Evolutionary conservation across 2,113 vertebrate species (phyloP), one percentile per base, ranked within the genome.

Genomic region (Himantopus leucocephalus): DNA sequence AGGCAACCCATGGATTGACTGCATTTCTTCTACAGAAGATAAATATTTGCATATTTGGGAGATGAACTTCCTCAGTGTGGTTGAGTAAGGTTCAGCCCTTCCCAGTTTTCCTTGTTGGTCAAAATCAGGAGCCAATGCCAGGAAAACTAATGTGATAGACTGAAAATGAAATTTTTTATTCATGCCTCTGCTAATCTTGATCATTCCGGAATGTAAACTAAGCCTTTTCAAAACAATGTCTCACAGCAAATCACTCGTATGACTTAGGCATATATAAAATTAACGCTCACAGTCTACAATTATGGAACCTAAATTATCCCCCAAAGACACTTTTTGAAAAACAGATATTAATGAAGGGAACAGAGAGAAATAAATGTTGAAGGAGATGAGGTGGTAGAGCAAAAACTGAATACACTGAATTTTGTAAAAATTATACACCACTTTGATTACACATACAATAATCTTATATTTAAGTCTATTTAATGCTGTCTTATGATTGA

Each of bases 401-500:
- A 80, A 77, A 76, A 73, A 18, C 8, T 55, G 8, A 26, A 63
- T 23, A 67, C 7, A 45, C 5, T 29, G 26, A 55, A 59, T 23
- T 56, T 70, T 11, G 3, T 34, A 83, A 83, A 82, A 79, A 5
- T 32, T 52, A 10, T 27, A 76, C 20, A 85, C 6, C 73, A 17
- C 14, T 63, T 58, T 90, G 5, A 34, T 83, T 74, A 53, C 90
- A 73, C 2, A 14, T 43, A 53, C 5, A 12, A 53, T 67, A 77
- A 73, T 76, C 87, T 88, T 67, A 73, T 37, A 82, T 56, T 88
- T 82, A 95, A 93, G 10, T 71, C 48, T 72, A 88, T 89, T 86
- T 91, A 81, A 70, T 52, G 34, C n/a, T 95, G 71, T 89, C 23
- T 67, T 70, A 91, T 53, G 58, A 63, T 9, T 41, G 29, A 81